These are phyloP conservation scores for Mesochorus sp. DNA, from an alignment of 2,888 invertebrate species.

Conservation along the genomic window DNA sequence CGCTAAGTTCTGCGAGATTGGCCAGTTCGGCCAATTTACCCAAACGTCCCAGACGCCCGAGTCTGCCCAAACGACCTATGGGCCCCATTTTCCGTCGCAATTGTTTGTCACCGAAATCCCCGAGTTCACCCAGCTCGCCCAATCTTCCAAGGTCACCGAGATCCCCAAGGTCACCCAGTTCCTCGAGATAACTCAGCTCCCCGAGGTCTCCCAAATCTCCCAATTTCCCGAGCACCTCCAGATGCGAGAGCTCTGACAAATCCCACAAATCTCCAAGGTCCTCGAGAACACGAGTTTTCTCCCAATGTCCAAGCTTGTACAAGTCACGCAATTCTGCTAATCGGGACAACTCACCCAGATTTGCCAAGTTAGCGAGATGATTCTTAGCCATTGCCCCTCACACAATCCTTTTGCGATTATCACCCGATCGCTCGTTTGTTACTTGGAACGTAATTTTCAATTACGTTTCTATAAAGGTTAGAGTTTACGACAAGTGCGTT, in stretches of 20 bases:
- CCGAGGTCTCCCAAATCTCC: slow-evolving; percentile 7
- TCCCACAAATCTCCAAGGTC: slow-evolving; percentile 8
- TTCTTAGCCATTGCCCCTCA: background rate
- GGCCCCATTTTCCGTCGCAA: background rate
- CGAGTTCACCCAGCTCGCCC: background rate
- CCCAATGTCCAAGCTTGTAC: background rate
- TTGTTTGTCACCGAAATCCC: background rate
- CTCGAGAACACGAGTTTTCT: background rate
- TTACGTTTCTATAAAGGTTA: too few species aligned
- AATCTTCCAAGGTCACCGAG: background rate
- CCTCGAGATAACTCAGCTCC: background rate
- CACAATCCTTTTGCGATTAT: background rate
- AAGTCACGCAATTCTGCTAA: background rate
- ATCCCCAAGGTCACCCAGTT: background rate
- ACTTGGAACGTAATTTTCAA: too few species aligned
- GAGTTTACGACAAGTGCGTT: too few species aligned
- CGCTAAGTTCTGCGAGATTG: background rate
- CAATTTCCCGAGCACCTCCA: slow-evolving; percentile 4
- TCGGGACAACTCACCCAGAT: background rate
- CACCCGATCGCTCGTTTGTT: background rate
- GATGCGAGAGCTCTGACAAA: slow-evolving; percentile 5
- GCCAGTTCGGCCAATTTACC: background rate
- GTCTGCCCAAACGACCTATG: background rate
- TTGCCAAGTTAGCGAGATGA: background rate
- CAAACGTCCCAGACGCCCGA: slow-evolving; percentile 11